Evolutionary conservation across 2,888 invertebrate genomes (phyloP).

Genomic region (Phorcus lineatus): DNA sequence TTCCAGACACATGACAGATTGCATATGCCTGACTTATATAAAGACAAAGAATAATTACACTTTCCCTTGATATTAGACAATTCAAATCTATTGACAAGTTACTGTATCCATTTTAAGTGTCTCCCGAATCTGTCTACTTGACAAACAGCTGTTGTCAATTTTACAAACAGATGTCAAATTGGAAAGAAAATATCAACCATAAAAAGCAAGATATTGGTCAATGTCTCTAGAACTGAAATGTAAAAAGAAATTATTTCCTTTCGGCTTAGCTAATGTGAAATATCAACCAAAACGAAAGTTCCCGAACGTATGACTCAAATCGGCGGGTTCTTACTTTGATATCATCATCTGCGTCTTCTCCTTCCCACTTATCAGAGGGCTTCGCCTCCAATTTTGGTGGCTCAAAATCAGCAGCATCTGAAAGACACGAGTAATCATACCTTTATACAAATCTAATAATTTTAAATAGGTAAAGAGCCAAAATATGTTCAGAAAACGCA

Average conservation of each 20-base stretch:
- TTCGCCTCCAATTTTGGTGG: constrained; percentile 47
- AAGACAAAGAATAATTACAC: no score
- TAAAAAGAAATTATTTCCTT: no score
- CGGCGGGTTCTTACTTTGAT: constrained; percentile 65
- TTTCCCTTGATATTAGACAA: no score
- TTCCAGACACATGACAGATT: no score
- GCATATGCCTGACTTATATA: no score
- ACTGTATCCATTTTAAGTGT: no score
- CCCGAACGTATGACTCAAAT: not conserved
- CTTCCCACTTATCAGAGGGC: constrained; percentile 72
- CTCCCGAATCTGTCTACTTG: no score
- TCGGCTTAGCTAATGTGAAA: no score
- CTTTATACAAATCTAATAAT: no score
- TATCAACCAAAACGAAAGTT: not conserved
- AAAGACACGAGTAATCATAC: constrained; percentile 16
- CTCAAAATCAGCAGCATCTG: constrained; percentile 74
- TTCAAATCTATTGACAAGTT: no score
- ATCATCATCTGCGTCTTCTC: constrained; percentile 74
- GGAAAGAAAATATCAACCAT: not conserved
- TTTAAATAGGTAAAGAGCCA: not conserved
- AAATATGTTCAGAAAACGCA: constrained; percentile 36
- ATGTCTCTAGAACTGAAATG: no score
- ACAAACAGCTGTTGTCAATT: constrained; percentile 7
- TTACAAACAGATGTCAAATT: not conserved
- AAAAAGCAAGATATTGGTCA: no score